Conservation (phyloP, 1,140 invertebrate species). For the Mylabris phalerata region DNA sequence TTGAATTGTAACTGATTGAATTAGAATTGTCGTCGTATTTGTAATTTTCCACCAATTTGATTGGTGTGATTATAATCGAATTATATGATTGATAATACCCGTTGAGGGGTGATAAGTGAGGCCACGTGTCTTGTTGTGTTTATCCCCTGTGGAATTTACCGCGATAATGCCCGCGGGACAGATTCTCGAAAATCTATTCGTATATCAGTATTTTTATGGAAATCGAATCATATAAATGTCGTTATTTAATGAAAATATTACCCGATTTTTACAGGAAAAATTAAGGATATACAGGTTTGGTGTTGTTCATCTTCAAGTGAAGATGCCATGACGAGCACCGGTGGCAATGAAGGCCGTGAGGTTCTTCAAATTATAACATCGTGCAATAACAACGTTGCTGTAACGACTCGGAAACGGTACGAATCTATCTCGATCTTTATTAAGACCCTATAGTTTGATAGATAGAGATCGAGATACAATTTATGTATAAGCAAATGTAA, state of each 20-base stretch:
- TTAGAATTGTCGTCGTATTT: too few relatives aligned
- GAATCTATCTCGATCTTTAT: neutral
- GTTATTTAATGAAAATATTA: too few relatives aligned
- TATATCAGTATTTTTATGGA: neutral
- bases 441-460: neutral
- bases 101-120: conserved; percentile 24
- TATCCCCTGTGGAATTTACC: too few relatives aligned
- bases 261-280: conserved; percentile 19
- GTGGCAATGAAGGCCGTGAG: conserved; percentile 32
- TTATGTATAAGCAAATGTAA: neutral
- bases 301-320: conserved; percentile 21
- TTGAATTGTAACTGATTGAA: too few relatives aligned
- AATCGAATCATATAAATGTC: neutral
- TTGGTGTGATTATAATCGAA: conserved; percentile 28
- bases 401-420: conserved; percentile 29
- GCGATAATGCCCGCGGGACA: conserved; percentile 12
- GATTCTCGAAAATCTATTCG: conserved; percentile 9
- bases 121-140: conserved; percentile 22
- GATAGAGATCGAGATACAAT: neutral
- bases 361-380: conserved; percentile 39
- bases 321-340: conserved; percentile 29
- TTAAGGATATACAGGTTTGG: conserved; percentile 27
- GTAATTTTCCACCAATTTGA: neutral
- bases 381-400: conserved; percentile 28
- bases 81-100: conserved; percentile 33